Evolutionary conservation across 2,113 vertebrate species (phyloP).

Genomic region (Mirounga angustirostris): DNA sequence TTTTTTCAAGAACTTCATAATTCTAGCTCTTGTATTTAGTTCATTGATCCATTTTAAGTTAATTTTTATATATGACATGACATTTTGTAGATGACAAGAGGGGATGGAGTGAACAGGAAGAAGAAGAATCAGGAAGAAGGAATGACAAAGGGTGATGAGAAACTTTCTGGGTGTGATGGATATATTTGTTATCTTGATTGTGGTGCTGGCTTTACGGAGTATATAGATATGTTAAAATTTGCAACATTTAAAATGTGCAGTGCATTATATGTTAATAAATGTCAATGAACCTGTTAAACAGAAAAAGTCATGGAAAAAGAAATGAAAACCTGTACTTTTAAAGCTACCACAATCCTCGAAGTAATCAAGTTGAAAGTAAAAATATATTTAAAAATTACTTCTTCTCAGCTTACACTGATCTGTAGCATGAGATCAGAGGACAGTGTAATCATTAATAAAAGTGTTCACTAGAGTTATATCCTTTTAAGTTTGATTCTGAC

Average conservation of each 20-base stretch:
- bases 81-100: not conserved
- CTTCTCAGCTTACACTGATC: not conserved
- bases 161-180: not conserved
- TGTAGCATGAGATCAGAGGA: not conserved
- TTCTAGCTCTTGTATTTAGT: not conserved
- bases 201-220: not conserved
- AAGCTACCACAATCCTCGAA: not conserved
- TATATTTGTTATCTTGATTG: not conserved
- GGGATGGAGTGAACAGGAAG: not conserved
- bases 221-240: not conserved
- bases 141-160: not conserved
- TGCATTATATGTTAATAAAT: not conserved
- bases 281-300: not conserved
- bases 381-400: not conserved
- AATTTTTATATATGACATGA: not conserved
- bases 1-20: not conserved
- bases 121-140: not conserved
- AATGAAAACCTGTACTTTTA: not conserved
- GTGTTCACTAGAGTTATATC: not conserved
- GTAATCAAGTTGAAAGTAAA: conserved; percentile 16
- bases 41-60: not conserved
- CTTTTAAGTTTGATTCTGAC: not conserved
- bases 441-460: not conserved
- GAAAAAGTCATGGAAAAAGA: not conserved
- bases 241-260: not conserved